phyloP scores from a whole-genome alignment of 2,888 invertebrate genomes.

The Abscondita cerata region DNA sequence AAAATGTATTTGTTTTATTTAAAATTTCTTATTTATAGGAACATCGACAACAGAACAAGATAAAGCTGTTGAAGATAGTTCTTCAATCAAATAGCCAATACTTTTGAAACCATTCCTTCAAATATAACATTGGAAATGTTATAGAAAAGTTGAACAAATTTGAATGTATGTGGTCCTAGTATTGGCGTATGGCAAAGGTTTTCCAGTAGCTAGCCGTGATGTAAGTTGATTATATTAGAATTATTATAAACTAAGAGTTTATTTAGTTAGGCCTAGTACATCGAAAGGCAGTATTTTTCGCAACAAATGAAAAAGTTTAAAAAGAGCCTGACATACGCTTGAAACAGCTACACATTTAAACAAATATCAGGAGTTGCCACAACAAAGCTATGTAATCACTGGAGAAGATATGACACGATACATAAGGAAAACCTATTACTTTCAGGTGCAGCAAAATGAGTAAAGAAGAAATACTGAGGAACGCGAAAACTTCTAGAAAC shows the following conservation, averaged over 20 bases:
- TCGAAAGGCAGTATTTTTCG: slow-evolving; percentile 62
- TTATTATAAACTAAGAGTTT: not conserved
- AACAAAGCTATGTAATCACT: slow-evolving; percentile 61
- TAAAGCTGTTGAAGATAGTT: slow-evolving; percentile 34
- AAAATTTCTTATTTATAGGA: too few species aligned
- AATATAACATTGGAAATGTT: slow-evolving; percentile 63
- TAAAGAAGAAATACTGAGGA: slow-evolving; percentile 77
- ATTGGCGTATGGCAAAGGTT: slow-evolving; percentile 60
- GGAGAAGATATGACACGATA: slow-evolving; percentile 64
- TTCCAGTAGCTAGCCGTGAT: slow-evolving; percentile 62
- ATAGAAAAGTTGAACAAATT: too few species aligned
- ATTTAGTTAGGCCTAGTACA: slow-evolving; percentile 34
- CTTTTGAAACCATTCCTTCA: slow-evolving; percentile 59
- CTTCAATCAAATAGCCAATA: slow-evolving; percentile 53
- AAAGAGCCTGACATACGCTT: slow-evolving; percentile 33
- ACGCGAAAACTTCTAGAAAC: slow-evolving; percentile 68
- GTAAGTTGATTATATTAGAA: slow-evolving; percentile 39
- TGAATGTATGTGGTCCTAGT: too few species aligned
- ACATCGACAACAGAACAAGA: not conserved
- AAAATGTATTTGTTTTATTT: too few species aligned
- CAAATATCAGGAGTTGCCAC: slow-evolving; percentile 38
- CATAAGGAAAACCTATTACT: slow-evolving; percentile 75
- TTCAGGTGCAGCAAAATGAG: slow-evolving; percentile 75
- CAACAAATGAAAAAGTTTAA: slow-evolving; percentile 58
- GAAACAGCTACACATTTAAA: slow-evolving; percentile 46